These are phyloP conservation scores for Megalurothrips usitatus DNA, from an alignment of 2,888 invertebrate genomes.

Conservation along the genomic window DNA sequence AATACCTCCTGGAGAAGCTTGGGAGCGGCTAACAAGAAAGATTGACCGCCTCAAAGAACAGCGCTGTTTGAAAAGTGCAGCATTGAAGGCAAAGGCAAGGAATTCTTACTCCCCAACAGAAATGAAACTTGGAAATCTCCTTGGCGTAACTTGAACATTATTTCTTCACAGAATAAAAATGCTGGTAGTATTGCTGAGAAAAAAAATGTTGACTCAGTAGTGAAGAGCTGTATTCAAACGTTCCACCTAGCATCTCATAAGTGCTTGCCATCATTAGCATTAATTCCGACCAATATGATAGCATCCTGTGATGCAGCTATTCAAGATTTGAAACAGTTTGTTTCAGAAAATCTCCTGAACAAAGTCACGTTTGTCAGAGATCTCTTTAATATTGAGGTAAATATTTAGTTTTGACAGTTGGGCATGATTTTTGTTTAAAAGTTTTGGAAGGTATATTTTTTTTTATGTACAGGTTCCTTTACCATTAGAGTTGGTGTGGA, in stretches of 20 bases:
- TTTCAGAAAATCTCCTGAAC: not conserved
- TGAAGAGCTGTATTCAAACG: not conserved
- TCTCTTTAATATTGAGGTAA: not conserved
- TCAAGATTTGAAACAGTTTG: not conserved
- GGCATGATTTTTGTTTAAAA: not conserved
- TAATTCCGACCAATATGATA: not conserved
- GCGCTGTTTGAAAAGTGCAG: not conserved
- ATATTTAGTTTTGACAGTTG: not conserved
- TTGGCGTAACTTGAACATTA: not conserved
- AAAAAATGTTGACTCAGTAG: not conserved
- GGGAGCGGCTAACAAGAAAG: not conserved
- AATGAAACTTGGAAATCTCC: not conserved
- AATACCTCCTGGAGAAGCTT: not conserved
- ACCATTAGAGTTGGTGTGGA: not conserved
- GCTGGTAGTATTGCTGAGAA: not conserved
- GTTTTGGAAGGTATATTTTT: no score
- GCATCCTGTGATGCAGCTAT: not conserved
- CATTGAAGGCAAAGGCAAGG: not conserved
- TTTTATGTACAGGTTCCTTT: not conserved
- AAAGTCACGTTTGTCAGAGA: not conserved
- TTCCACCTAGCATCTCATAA: not conserved
- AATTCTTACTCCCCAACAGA: not conserved
- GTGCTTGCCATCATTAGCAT: not conserved
- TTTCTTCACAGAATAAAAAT: not conserved
- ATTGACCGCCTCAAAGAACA: not conserved